phyloP scores from a whole-genome alignment of 1,140 invertebrate genomes.

The Portunus trituberculatus region DNA sequence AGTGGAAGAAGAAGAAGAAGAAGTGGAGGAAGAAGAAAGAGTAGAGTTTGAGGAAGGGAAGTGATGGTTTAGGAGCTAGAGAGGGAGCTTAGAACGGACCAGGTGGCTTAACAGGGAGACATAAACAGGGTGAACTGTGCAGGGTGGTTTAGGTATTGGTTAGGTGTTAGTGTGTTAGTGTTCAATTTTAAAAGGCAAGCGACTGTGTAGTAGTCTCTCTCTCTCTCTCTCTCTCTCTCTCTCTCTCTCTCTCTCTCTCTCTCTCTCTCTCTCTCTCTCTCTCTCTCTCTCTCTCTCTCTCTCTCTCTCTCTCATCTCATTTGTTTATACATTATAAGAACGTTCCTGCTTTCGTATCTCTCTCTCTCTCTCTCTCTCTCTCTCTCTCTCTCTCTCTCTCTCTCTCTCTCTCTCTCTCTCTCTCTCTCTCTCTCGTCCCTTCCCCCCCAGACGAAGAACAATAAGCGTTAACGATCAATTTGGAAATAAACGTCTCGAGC shows the following conservation, averaged over 20 bases:
- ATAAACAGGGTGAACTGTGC: not conserved
- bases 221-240: not conserved
- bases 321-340: no score
- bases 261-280: no score
- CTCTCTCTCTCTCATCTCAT: not conserved
- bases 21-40: not conserved
- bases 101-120: not conserved
- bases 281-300: no score
- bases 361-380: not conserved
- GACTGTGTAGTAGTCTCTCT: not conserved
- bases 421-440: not conserved
- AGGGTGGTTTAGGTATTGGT: not conserved
- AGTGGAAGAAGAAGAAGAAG: not conserved
- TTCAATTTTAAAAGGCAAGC: not conserved
- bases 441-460: conserved; percentile 57
- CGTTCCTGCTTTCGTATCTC: not conserved
- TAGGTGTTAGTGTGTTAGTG: not conserved
- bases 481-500: conserved; percentile 65
- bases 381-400: conserved; percentile 24
- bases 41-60: no score
- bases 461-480: conserved; percentile 71
- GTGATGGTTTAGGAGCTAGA: not conserved
- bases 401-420: not conserved
- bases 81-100: not conserved
- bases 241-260: not conserved